Evolutionary conservation across 2,797 vertebrate genomes (phyloP).

Genomic region (Lagodon rhomboides): DNA sequence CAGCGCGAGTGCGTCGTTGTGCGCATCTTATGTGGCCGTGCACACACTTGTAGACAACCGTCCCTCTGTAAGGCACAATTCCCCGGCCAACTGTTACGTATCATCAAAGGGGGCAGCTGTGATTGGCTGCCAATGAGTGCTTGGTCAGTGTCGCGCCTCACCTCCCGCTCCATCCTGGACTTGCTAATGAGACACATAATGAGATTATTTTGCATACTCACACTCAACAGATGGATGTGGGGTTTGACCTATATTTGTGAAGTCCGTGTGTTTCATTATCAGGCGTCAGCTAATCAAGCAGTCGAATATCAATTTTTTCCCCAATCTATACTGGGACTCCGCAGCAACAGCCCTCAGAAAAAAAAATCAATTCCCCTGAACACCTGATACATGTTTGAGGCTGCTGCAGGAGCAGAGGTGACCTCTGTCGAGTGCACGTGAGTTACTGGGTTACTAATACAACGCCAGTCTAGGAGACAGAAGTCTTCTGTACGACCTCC

Average conservation of each 20-base stretch:
- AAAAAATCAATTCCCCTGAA: conserved; percentile 44
- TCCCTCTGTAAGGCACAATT: conserved; percentile 36
- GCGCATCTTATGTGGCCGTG: conserved; percentile 12
- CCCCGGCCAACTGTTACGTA: conserved; percentile 27
- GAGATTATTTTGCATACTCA: conserved; percentile 20
- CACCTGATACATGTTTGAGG: conserved; percentile 42
- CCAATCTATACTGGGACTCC: neutral
- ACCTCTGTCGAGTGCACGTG: conserved; percentile 5
- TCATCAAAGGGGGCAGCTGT: conserved; percentile 40
- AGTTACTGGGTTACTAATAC: neutral
- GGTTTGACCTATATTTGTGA: conserved; percentile 4
- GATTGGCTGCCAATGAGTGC: conserved; percentile 35
- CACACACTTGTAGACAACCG: conserved; percentile 24
- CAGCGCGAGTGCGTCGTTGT: conserved; percentile 16
- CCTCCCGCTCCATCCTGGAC: conserved; percentile 26
- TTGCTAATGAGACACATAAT: conserved; percentile 36
- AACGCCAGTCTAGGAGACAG: neutral
- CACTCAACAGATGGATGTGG: neutral
- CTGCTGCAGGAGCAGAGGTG: conserved; percentile 33
- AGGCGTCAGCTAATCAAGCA: neutral
- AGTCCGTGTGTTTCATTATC: neutral
- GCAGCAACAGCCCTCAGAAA: neutral
- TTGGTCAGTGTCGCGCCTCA: neutral
- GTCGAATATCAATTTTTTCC: conserved; percentile 7
- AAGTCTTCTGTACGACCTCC: neutral